Base-by-base conservation (phyloP, 2,113 vertebrate species). In the Abramis brama region DNA sequence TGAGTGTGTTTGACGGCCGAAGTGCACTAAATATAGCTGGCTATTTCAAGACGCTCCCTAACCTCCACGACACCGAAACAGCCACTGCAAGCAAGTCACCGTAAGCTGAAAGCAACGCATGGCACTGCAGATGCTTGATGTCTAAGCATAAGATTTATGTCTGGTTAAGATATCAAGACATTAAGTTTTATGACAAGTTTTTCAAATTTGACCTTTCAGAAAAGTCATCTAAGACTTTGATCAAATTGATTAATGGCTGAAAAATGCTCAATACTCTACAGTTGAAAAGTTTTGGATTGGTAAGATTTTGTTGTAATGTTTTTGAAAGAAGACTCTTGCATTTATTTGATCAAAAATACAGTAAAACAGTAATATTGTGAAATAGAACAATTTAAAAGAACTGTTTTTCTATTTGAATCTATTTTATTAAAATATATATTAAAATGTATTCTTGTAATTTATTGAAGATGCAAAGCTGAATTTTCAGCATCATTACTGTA, bases 1-100 rank as follows among this genome's bases (percentile, higher is more conserved):
- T 85, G 88, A 90, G 52, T 36, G 50, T 62, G 75, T 73, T 39
- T 82, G 81, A 87, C 17, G 74, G 83, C 79, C 9, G 36, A 74
- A 70, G 68, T 82, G 52, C 80, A 25, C 39, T 86, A 90, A 92
- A 91, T 87, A 85, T 66, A 91, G 87, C 81, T 60, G 23, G 81
- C 82, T 85, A 87, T 89, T 91, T 71, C 74, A 17, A 68, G 88
- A 85, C 12, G 33, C 9, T 73, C 62, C 57, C 9, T 71, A n/a
- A 13, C 43, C 33, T 87, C 25, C 76, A 80, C 47, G 62, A 13
- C 7, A 87, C 27, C 68, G 45, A 84, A 86, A 3, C n/a, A 13
- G 75, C 85, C 55, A 8, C 55, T 57, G 55, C 21, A 76, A 36
- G 30, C 55, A 85, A 83, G 6, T 12, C 13, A 55, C 45, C 33